Evolutionary conservation across 2,888 invertebrate species (phyloP), one percentile per base, ranked within the genome.

Genomic region (Julus scandinavius): DNA sequence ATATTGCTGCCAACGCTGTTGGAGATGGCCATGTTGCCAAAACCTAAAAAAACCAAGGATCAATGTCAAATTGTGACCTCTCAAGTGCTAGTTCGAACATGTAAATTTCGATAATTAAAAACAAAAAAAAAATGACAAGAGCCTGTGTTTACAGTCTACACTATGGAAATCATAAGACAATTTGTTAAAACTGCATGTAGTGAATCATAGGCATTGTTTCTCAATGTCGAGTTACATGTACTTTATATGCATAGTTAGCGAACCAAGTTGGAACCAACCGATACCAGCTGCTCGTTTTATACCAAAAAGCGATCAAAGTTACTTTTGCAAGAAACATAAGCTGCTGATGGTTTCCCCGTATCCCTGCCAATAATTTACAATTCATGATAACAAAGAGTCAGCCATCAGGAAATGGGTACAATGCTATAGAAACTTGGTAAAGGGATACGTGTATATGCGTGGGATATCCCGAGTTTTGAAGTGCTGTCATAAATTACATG

Each of bases 1-100:
- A 93, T 92, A 90, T 93, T 93, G 89, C 92, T 92, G 11, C 93
- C 93, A 80, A 93, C 91, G 83, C 91, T 92, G 90, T 93, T 93
- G 40, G 92, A 92, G 2, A 93, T 92, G 3, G 93, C 93, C 93
- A 93, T 93, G 89, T 93, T 92, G 20, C 90, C 91, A 88, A 90
- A 90, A 83, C 91, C 91, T 90, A 86, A n/a, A 85, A 72, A 13
- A 13, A 80, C 1, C 7, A 20, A 20, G 6, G 20, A 72, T 72
- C 2, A 80, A 20, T 5, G 3, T 11, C 13, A 13, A 20, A 3
- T 38, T 11, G n/a, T 20, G 5, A 9, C 63, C 63, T 9, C n/a
- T 29, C 9, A 29, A 72, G 6, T 63, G n/a, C 72, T 6, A 72
- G 29, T 17, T 54, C 54, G 54, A 13, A 15, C 4, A 45, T 45